Percentiles rank a stretch among this genome's conserved stretches.
These are phyloP conservation scores for Ctena decussata DNA, from an alignment of 2,888 invertebrate genomes.

Conservation along the genomic window DNA sequence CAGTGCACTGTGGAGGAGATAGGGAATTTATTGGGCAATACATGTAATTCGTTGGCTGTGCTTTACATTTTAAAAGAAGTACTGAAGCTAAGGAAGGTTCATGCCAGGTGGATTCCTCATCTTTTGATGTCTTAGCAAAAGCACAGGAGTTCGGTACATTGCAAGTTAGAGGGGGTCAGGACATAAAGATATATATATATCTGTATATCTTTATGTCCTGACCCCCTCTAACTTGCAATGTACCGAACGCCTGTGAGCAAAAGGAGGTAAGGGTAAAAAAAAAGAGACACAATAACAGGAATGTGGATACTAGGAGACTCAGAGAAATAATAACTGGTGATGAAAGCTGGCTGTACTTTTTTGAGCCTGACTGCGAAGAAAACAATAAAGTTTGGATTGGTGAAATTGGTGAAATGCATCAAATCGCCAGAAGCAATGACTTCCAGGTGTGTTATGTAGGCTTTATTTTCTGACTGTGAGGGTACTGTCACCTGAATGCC, in stretches of 20 bases:
- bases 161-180: background rate
- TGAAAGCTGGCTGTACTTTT: slow-evolving; percentile 9
- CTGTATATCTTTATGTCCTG: no score
- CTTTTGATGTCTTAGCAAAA: background rate
- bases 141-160: no score
- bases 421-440: background rate
- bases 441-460: background rate
- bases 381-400: background rate
- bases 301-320: background rate
- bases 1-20: slow-evolving; percentile 18
- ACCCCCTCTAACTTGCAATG: no score
- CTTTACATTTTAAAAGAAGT: slow-evolving; percentile 4
- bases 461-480: slow-evolving; percentile 12
- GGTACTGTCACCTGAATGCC: background rate
- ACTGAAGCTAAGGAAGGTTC: slow-evolving; percentile 12
- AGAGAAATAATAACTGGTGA: slow-evolving; percentile 3
- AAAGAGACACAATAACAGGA: background rate
- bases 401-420: background rate
- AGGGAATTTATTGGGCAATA: slow-evolving; percentile 3
- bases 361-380: slow-evolving; percentile 7
- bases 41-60: background rate
- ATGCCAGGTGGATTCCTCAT: slow-evolving; percentile 6
- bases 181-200: background rate
- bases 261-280: no score
- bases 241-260: no score